Evolutionary conservation across 1,140 invertebrate genomes (phyloP).

Genomic region (Trachymyrmex septentrionalis): DNA sequence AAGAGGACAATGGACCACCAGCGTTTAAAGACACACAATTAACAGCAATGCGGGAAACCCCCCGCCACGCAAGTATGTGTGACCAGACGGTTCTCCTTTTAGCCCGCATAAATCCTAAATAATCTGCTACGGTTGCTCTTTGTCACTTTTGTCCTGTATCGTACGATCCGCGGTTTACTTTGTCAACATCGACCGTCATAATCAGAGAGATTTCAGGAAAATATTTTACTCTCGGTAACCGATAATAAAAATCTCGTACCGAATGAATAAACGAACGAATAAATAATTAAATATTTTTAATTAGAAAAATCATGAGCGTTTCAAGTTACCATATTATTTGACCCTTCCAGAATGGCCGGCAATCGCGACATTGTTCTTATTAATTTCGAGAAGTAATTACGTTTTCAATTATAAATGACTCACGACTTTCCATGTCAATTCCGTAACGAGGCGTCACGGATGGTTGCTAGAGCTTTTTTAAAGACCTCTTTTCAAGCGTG

Average conservation of each 20-base stretch:
- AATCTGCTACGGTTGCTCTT: not conserved
- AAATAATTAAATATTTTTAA: not conserved
- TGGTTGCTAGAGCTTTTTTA: slow-evolving; percentile 19
- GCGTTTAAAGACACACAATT: slow-evolving; percentile 68
- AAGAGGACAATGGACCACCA: slow-evolving; percentile 64
- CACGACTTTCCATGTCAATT: slow-evolving; percentile 38
- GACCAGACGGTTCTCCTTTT: slow-evolving; percentile 41
- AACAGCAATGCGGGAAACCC: slow-evolving; percentile 74
- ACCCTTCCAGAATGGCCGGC: not conserved
- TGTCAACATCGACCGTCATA: slow-evolving; percentile 34
- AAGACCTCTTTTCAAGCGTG: slow-evolving; percentile 56
- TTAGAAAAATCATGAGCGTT: not conserved
- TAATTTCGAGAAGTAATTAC: slow-evolving; percentile 14
- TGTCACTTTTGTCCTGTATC: not conserved
- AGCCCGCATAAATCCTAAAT: slow-evolving; percentile 70
- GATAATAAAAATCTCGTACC: not conserved
- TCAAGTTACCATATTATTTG: not conserved
- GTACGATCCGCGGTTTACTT: slow-evolving; percentile 41
- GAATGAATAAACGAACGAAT: not conserved
- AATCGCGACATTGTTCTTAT: not conserved
- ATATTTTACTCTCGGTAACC: not conserved
- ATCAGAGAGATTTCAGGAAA: not conserved
- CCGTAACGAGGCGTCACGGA: slow-evolving; percentile 51
- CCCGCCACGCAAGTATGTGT: slow-evolving; percentile 38
- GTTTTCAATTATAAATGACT: not conserved